phyloP scores from a whole-genome alignment of 1,140 invertebrate genomes.

The Ceratitis capitata region DNA sequence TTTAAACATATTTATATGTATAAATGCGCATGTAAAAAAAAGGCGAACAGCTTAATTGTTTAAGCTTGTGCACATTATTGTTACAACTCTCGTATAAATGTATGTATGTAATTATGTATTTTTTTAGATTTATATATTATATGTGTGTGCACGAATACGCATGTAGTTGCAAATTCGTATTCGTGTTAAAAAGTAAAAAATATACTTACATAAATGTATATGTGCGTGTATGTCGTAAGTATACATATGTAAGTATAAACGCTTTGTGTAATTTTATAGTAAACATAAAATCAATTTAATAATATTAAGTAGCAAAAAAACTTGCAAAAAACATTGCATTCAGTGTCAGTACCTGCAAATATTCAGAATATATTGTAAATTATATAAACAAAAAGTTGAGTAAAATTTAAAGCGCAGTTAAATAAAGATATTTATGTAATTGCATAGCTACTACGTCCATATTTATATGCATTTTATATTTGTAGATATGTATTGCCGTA shows the following conservation, averaged over 20 bases:
- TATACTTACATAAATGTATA: not conserved
- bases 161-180: not conserved
- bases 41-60: not conserved
- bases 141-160: not conserved
- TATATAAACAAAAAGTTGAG: not conserved
- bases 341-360: slow-evolving; percentile 30
- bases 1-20: not conserved
- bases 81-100: not conserved
- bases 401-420: not conserved
- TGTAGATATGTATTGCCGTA: not conserved
- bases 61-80: not conserved
- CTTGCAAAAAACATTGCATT: not conserved
- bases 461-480: too few relatives aligned
- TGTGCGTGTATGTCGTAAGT: not conserved
- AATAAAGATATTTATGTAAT: not conserved
- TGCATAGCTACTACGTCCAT: not conserved
- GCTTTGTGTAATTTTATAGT: slow-evolving; percentile 16
- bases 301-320: not conserved
- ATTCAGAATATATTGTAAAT: slow-evolving; percentile 2
- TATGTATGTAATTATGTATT: not conserved
- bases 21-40: not conserved
- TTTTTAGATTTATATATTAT: not conserved
- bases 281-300: slow-evolving; percentile 25
- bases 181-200: not conserved
- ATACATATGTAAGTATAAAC: not conserved